Conservation (phyloP, 2,113 vertebrate genomes). For the Equus przewalskii region DNA sequence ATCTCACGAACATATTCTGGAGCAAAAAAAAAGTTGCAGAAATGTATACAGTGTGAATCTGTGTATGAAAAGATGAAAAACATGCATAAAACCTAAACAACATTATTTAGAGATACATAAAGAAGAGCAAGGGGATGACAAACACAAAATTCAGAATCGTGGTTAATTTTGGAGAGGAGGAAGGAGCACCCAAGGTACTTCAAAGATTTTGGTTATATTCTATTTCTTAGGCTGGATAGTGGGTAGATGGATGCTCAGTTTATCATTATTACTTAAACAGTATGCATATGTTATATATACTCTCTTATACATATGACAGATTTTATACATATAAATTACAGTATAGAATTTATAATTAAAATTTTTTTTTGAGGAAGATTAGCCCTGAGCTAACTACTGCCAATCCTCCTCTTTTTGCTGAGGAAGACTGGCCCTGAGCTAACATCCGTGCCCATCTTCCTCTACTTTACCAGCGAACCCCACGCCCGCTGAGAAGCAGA, state of each 20-base stretch:
- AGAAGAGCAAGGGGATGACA: not conserved
- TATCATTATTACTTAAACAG: not conserved
- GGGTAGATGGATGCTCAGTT: not conserved
- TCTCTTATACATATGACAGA: not conserved
- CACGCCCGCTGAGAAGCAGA: too few relatives aligned
- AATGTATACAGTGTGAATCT: not conserved
- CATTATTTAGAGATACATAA: not conserved
- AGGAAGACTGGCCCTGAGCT: too few relatives aligned
- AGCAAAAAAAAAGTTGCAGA: not conserved
- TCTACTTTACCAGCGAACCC: too few relatives aligned
- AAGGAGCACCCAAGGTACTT: not conserved
- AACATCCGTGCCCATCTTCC: too few relatives aligned
- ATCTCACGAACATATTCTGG: not conserved
- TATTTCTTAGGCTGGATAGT: not conserved
- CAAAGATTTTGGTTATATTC: not conserved
- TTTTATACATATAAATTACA: conserved; percentile 4
- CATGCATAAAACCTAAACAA: not conserved
- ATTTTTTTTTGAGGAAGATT: too few relatives aligned
- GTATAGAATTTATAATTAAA: conserved; percentile 5
- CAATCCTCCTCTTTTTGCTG: too few relatives aligned
- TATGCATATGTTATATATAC: not conserved
- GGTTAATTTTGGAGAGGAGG: not conserved
- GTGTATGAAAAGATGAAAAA: not conserved
- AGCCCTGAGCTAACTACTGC: too few relatives aligned
- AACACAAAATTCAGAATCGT: not conserved